Evolutionary conservation across 2,797 vertebrate genomes (phyloP).

Genomic region (Chelmon rostratus): DNA sequence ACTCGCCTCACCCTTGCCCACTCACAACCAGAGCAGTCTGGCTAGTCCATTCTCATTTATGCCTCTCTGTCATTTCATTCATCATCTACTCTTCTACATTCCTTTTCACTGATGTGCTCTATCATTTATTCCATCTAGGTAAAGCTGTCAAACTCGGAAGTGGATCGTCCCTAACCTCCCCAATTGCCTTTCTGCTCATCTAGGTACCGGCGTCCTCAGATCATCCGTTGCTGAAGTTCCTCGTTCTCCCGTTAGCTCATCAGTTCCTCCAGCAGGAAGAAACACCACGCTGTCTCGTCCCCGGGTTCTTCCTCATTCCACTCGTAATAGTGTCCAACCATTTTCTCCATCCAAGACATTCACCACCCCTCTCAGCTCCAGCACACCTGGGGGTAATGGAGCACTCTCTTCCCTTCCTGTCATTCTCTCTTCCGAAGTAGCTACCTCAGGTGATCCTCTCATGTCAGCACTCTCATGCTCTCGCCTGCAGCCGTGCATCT

Average conservation of each 20-base stretch:
- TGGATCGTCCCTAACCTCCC: conserved; percentile 53
- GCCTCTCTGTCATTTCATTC: conserved; percentile 71
- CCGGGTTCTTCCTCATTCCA: conserved; percentile 56
- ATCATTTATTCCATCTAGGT: conserved; percentile 73
- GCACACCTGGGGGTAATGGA: conserved; percentile 78
- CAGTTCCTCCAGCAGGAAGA: conserved; percentile 65
- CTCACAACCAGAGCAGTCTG: conserved; percentile 59
- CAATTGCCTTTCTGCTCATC: conserved; percentile 71
- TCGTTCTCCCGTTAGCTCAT: conserved; percentile 73
- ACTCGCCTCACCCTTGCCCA: conserved; percentile 61
- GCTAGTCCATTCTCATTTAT: conserved; percentile 57
- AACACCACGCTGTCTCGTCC: conserved; percentile 58
- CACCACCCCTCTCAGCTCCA: conserved; percentile 74
- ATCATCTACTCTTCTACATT: conserved; percentile 59
- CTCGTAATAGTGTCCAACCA: conserved; percentile 57
- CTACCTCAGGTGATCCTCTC: conserved; percentile 48
- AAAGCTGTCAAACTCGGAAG: conserved; percentile 35
- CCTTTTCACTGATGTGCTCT: conserved; percentile 50
- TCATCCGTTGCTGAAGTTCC: conserved; percentile 64
- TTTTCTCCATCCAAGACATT: conserved; percentile 69
- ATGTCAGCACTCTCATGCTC: conserved; percentile 34
- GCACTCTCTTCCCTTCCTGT: conserved; percentile 42
- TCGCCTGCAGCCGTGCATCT: conserved; percentile 38
- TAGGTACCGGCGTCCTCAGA: conserved; percentile 70
- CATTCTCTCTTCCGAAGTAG: conserved; percentile 33